These are phyloP conservation scores for Drosophila multiciliata DNA, from an alignment of 2,888 invertebrate genomes.

Conservation along the genomic window DNA sequence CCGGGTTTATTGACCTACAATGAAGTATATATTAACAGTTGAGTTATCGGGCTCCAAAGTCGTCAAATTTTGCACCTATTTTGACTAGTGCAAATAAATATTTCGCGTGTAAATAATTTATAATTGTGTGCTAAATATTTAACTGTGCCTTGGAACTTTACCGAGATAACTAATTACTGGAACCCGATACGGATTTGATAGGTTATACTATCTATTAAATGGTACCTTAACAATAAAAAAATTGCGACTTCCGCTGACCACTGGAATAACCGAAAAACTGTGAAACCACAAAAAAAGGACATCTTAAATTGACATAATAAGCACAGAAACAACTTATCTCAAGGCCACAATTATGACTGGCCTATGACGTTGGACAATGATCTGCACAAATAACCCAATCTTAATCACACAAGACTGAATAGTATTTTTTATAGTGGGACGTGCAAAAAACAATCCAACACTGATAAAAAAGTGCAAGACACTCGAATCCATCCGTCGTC, in stretches of 20 bases:
- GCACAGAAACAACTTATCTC: slow-evolving; percentile 3
- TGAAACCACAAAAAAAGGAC: not conserved
- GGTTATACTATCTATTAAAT: slow-evolving; percentile 2
- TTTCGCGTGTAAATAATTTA: not conserved
- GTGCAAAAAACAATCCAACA: not conserved
- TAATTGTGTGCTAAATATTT: slow-evolving; percentile 31
- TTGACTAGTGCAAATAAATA: slow-evolving; percentile 4
- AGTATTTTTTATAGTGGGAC: not conserved
- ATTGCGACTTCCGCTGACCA: not conserved
- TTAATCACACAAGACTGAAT: slow-evolving; percentile 11
- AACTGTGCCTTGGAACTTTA: no score
- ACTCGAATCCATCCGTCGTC: not conserved
- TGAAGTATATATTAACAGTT: not conserved
- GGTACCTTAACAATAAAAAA: not conserved
- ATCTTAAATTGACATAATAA: slow-evolving; percentile 7
- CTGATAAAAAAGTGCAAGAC: slow-evolving; percentile 8
- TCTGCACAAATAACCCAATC: slow-evolving; percentile 15
- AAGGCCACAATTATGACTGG: not conserved
- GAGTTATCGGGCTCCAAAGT: not conserved
- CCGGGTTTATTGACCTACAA: not conserved
- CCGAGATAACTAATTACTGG: not conserved
- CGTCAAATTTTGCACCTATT: not conserved
- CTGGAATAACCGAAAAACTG: slow-evolving; percentile 10
- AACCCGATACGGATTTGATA: not conserved
- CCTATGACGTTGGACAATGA: slow-evolving; percentile 14